These are phyloP conservation scores for Miltochrista miniata DNA, from an alignment of 2,888 invertebrate genomes.

Conservation along the genomic window DNA sequence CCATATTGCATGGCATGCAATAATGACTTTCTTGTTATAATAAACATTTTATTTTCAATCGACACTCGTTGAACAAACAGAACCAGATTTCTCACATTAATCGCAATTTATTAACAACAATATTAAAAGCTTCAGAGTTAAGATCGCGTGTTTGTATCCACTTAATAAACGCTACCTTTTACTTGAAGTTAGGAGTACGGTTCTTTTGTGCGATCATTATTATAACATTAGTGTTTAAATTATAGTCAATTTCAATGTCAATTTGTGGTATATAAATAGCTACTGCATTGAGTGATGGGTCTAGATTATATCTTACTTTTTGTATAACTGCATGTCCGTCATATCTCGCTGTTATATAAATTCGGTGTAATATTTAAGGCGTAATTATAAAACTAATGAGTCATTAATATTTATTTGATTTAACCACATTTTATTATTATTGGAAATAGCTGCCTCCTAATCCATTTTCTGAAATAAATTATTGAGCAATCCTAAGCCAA, in stretches of 20 bases:
- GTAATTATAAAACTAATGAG: too few species aligned
- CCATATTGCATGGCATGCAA: neutral
- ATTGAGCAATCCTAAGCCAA: too few species aligned
- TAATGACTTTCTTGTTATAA: neutral
- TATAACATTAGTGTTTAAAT: conserved; percentile 11
- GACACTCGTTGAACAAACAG: conserved; percentile 19
- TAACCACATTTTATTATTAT: too few species aligned
- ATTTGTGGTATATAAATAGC: neutral
- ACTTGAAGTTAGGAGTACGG: conserved; percentile 34
- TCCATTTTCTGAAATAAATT: too few species aligned
- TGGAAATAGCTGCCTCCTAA: too few species aligned
- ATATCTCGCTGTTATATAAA: neutral
- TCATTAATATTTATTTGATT: too few species aligned
- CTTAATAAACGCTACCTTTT: conserved; percentile 69
- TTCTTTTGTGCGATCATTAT: conserved; percentile 35
- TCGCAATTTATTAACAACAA: conserved; percentile 53
- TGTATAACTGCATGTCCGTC: neutral
- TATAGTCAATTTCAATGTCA: conserved; percentile 2
- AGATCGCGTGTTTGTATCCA: conserved; percentile 63
- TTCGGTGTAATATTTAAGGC: too few species aligned
- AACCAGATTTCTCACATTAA: conserved; percentile 53
- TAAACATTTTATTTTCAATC: conserved; percentile 11
- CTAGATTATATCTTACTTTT: neutral
- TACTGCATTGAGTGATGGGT: conserved; percentile 3
- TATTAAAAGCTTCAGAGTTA: conserved; percentile 44